A percentile compares a stretch with the other conserved stretches of the same genome.
Evolutionary conservation across 2,888 invertebrate genomes (phyloP).

Genomic region (Cenopis cana): DNA sequence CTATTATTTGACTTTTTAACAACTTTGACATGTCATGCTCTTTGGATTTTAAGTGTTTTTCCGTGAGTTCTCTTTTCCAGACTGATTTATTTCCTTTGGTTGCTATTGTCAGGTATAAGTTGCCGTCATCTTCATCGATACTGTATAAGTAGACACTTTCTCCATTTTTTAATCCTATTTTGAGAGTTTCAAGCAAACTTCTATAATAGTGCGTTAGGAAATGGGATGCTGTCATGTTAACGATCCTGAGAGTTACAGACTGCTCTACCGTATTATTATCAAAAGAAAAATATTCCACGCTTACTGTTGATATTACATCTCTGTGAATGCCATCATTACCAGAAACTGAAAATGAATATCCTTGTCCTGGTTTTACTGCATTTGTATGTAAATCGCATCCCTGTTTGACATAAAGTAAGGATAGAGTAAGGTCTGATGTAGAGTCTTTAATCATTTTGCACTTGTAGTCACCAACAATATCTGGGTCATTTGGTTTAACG

Average conservation of each 20-base stretch:
- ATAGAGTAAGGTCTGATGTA: slow-evolving; percentile 84
- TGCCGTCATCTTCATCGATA: slow-evolving; percentile 87
- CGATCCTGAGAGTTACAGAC: slow-evolving; percentile 91
- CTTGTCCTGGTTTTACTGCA: slow-evolving; percentile 88
- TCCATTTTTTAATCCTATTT: slow-evolving; percentile 86
- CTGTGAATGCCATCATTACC: slow-evolving; percentile 96
- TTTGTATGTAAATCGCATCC: slow-evolving; percentile 93
- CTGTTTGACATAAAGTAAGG: slow-evolving; percentile 88
- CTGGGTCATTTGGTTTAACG: slow-evolving; percentile 96
- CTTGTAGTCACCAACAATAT: slow-evolving; percentile 94
- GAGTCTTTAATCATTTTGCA: slow-evolving; percentile 92
- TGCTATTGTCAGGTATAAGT: slow-evolving; percentile 90
- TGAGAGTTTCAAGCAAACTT: slow-evolving; percentile 89
- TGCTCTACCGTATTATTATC: slow-evolving; percentile 93
- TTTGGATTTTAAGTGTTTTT: slow-evolving; percentile 87
- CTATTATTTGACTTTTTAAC: slow-evolving; percentile 85
- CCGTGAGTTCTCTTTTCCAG: slow-evolving; percentile 87
- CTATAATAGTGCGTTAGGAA: slow-evolving; percentile 92
- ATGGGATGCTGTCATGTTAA: slow-evolving; percentile 89
- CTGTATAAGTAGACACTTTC: slow-evolving; percentile 90
- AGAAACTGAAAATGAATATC: slow-evolving; percentile 91
- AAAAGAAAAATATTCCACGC: slow-evolving; percentile 92
- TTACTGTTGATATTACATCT: slow-evolving; percentile 94
- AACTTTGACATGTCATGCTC: slow-evolving; percentile 87
- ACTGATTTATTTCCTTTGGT: slow-evolving; percentile 86